phyloP scores from a whole-genome alignment of 1,140 invertebrate species.

The Condylostylus longicornis region DNA sequence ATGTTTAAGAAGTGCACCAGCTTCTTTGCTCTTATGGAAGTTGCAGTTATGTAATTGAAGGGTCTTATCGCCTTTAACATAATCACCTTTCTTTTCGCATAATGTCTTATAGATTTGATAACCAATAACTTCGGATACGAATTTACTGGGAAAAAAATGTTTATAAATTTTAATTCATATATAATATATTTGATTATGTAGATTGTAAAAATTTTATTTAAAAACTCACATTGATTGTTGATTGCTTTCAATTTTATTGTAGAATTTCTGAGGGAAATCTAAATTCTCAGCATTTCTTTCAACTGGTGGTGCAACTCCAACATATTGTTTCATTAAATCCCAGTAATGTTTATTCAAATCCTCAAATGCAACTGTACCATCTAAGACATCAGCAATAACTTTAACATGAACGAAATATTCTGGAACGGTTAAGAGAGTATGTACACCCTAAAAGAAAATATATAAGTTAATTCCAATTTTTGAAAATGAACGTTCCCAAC shows the following conservation, averaged over 20 bases:
- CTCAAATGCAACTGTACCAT: conserved; percentile 24
- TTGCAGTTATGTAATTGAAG: conserved; percentile 41
- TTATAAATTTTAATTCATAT: not conserved
- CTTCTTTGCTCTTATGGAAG: conserved; percentile 35
- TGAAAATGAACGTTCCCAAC: not conserved
- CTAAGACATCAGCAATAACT: conserved; percentile 23
- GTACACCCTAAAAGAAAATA: conserved; percentile 15
- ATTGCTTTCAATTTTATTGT: conserved; percentile 24
- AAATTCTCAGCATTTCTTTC: conserved; percentile 39
- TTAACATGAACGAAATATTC: conserved; percentile 26
- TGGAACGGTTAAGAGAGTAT: conserved; percentile 24
- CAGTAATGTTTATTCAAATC: conserved; percentile 43
- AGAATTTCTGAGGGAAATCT: conserved; percentile 38
- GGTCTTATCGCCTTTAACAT: conserved; percentile 24
- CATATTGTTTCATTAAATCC: conserved; percentile 38
- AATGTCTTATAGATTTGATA: conserved; percentile 41
- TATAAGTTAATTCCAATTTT: too few relatives aligned
- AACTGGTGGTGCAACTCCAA: conserved; percentile 42
- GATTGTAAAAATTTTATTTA: not conserved
- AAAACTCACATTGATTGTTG: conserved; percentile 20
- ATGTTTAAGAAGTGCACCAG: conserved; percentile 29
- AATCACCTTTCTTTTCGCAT: conserved; percentile 40
- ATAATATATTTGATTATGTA: not conserved
- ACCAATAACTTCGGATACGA: conserved; percentile 25
- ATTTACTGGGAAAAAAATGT: conserved; percentile 14